phyloP scores from a whole-genome alignment of 2,888 invertebrate genomes.

The Chalcis sispes region DNA sequence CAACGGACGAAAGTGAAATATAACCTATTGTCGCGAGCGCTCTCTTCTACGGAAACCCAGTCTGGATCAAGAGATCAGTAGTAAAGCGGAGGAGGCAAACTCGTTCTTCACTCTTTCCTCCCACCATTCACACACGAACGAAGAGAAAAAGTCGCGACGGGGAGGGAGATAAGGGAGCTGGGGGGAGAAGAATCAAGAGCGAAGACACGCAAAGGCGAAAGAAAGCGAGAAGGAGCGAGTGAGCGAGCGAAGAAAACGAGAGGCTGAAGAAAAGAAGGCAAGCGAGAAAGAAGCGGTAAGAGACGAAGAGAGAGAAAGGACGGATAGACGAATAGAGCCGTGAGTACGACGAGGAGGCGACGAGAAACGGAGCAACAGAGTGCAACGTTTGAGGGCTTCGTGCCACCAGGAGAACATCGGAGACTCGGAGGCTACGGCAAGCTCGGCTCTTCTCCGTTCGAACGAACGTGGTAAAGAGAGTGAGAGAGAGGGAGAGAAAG shows the following conservation, averaged over 20 bases:
- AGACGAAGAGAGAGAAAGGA: constrained; percentile 46
- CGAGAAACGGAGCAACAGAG: constrained; percentile 72
- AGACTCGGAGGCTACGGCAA: constrained; percentile 34
- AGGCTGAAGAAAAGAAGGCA: too few relatives aligned
- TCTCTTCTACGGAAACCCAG: constrained; percentile 71
- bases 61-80: constrained; percentile 74
- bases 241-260: constrained; percentile 13
- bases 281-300: constrained; percentile 23
- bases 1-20: constrained; percentile 22
- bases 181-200: too few relatives aligned
- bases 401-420: constrained; percentile 72
- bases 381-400: constrained; percentile 73
- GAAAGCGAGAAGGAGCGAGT: constrained; percentile 17
- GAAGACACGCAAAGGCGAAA: constrained; percentile 1
- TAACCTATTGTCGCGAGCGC: constrained; percentile 62
- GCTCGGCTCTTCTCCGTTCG: too few relatives aligned
- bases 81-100: constrained; percentile 66
- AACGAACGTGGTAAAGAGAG: not conserved
- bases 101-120: not conserved
- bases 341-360: constrained; percentile 63
- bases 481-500: not conserved
- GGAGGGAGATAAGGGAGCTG: constrained; percentile 9
- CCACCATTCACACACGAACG: constrained; percentile 23
- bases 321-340: constrained; percentile 46
- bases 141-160: not conserved